Evolutionary conservation across 1,140 invertebrate species (phyloP).

Genomic region (Littorina saxatilis): DNA sequence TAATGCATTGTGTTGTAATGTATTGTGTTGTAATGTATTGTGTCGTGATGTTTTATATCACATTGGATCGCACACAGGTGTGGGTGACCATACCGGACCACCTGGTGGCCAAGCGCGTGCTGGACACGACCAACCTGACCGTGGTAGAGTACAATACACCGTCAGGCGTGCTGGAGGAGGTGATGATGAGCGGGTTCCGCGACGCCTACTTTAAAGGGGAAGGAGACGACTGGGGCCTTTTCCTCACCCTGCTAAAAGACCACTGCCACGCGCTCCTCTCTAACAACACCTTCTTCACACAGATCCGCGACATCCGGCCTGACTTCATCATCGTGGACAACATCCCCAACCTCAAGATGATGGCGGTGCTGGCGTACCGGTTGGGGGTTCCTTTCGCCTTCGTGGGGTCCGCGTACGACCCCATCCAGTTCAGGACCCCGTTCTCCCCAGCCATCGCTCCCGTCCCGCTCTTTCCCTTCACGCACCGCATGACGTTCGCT

Average conservation of each 20-base stretch:
- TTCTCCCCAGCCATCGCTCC: conserved; percentile 19
- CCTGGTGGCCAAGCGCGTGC: neutral
- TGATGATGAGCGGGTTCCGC: neutral
- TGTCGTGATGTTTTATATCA: too few relatives aligned
- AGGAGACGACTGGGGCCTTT: neutral
- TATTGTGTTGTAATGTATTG: too few relatives aligned
- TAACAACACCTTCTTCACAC: conserved; percentile 2
- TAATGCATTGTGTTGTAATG: too few relatives aligned
- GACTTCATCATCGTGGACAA: conserved; percentile 43
- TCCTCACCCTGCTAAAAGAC: neutral
- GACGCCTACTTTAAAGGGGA: neutral
- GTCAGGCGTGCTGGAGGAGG: neutral
- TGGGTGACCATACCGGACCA: conserved; percentile 37
- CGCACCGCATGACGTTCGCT: conserved; percentile 37
- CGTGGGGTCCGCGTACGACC: conserved; percentile 25
- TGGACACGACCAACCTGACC: conserved; percentile 30
- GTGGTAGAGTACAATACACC: conserved; percentile 14
- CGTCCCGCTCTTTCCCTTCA: neutral
- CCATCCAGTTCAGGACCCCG: neutral
- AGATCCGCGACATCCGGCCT: neutral
- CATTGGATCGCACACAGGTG: too few relatives aligned
- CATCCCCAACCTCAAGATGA: conserved; percentile 8
- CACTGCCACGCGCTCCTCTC: neutral
- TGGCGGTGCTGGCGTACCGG: conserved; percentile 40
- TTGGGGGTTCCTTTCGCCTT: conserved; percentile 41